Evolutionary conservation across 2,113 vertebrate species (phyloP), one percentile per base, ranked within the genome.

Genomic region (Mastomys natalensis): DNA sequence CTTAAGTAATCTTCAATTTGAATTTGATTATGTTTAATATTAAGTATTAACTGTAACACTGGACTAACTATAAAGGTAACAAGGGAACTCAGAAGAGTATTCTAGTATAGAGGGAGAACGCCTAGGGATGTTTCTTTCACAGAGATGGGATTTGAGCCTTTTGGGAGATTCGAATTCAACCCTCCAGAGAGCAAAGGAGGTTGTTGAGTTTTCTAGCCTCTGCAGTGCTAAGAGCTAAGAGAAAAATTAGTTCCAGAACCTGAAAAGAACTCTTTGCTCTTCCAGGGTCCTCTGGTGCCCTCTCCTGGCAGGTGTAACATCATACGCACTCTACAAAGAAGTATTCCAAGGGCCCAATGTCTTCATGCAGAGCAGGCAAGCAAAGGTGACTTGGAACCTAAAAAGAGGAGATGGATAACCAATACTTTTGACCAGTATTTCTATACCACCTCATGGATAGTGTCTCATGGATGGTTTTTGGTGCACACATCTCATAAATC

Each of bases 361-460:
- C 0, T 2, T 51, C 0, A 1, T 0, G 31, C 51, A 12, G 45
- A 53, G 9, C 34, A 22, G 77, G 19, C 51, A 70, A 26, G 40
- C 37, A 70, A 26, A 13, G 55, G 72, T 15, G 72, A 3, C 1
- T 5, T 53, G 89, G 64, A 74, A 29, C 43, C 31, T 19, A 7
- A 29, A 68, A 60, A 34, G 5, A 17, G 3, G 2, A 40, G 8
- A 0, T 73, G 29, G 26, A 31, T 17, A 22, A 4, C 64, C 37
- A 72, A 64, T n/a, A 13, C 53, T 66, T 4, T 45, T 85, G 45
- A 7, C 58, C 7, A 15, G 85, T 5, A 26, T 24, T 15, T 17
- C 34, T 2, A 15, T 10, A 1, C 51, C 40, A 5, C 26, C 1
- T 26, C 5, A 4, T 21, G 19, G 10, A 1, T 7, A 3, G 0